These are phyloP conservation scores for Pedionomus torquatus DNA, from an alignment of 2,113 vertebrate genomes.

Conservation along the genomic window DNA sequence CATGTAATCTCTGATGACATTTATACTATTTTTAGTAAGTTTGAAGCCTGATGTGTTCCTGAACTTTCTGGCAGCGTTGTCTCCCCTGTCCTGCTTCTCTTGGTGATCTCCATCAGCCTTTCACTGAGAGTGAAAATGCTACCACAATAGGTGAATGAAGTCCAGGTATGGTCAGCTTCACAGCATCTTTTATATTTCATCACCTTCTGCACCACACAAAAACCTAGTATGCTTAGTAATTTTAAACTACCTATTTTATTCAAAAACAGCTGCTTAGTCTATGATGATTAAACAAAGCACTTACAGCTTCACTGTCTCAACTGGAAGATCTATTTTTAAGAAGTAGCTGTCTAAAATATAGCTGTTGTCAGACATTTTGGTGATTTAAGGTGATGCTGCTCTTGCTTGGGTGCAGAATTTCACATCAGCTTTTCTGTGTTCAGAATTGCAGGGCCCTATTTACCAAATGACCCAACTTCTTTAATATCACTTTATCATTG, in stretches of 20 bases:
- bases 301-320: neutral
- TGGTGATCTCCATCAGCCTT: neutral
- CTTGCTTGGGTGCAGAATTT: neutral
- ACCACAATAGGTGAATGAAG: neutral
- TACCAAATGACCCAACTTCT: neutral
- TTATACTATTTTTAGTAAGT: neutral
- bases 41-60: neutral
- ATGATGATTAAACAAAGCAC: neutral
- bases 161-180: neutral
- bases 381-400: neutral
- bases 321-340: neutral
- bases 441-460: neutral
- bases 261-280: neutral
- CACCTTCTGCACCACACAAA: neutral
- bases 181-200: neutral
- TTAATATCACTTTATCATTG: neutral
- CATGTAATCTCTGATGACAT: neutral
- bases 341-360: neutral
- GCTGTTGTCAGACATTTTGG: neutral
- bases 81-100: neutral
- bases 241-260: neutral
- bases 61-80: neutral
- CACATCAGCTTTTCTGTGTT: neutral
- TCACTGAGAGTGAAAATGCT: neutral
- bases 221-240: neutral